These are phyloP conservation scores for Toxotes lorentzi DNA, from an alignment of 2,797 vertebrate genomes.

Conservation along the genomic window DNA sequence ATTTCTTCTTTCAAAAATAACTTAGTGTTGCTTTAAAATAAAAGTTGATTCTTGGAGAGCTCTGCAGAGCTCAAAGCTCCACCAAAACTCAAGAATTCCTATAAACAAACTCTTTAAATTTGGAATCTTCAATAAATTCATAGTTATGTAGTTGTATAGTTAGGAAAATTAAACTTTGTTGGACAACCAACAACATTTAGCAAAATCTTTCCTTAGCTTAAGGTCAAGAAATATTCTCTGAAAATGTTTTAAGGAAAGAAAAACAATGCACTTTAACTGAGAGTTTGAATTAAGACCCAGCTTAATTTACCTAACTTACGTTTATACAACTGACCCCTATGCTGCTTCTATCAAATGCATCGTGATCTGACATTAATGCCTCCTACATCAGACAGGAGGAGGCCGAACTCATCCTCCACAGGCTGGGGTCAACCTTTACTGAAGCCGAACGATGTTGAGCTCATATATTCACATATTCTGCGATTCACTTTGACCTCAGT, in stretches of 20 bases:
- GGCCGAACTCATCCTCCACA: neutral
- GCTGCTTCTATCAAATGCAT: neutral
- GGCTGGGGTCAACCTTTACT: constrained; percentile 23
- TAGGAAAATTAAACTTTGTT: too few species aligned
- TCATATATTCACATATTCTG: constrained; percentile 16
- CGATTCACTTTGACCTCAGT: constrained; percentile 8
- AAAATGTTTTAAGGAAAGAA: neutral
- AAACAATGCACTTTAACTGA: neutral
- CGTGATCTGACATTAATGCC: constrained; percentile 12
- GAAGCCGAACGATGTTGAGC: constrained; percentile 34
- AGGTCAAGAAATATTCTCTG: neutral
- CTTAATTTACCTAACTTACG: neutral
- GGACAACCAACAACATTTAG: too few species aligned
- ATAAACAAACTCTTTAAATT: neutral
- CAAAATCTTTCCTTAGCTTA: too few species aligned
- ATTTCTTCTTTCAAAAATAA: neutral
- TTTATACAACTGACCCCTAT: neutral
- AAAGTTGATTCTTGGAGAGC: too few species aligned
- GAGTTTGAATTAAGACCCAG: neutral
- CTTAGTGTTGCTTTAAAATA: too few species aligned
- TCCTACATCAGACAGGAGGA: neutral
- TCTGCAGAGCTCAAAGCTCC: too few species aligned
- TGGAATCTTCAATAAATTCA: neutral
- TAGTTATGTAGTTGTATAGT: too few species aligned
- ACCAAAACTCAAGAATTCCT: neutral